Conservation (phyloP, 2,113 vertebrate species). For the human (Homo sapiens) region DNA sequence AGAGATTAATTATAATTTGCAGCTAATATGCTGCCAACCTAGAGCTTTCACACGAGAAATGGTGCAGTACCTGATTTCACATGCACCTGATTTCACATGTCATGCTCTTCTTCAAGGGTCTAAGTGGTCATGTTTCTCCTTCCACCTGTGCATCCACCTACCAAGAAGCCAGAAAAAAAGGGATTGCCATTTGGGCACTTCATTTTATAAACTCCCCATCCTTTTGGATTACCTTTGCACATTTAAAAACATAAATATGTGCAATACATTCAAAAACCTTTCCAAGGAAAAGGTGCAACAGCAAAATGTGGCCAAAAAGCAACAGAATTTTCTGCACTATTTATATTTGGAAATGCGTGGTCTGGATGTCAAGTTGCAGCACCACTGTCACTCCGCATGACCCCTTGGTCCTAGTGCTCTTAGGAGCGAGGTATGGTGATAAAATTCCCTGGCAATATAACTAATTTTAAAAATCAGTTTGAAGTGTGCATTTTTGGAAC, state of each 20-base stretch:
- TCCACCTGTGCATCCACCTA: background rate
- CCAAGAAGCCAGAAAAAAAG: background rate
- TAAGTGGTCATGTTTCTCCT: too few species aligned
- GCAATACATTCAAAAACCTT: background rate
- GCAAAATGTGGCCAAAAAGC: background rate
- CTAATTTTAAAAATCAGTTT: background rate
- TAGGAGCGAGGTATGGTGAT: background rate
- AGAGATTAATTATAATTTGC: background rate
- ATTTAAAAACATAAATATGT: too few species aligned
- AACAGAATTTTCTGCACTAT: background rate
- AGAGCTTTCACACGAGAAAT: background rate
- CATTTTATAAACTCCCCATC: background rate
- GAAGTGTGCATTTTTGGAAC: background rate
- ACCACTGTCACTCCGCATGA: background rate
- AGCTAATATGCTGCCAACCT: background rate
- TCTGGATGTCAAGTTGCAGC: background rate
- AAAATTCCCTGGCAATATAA: background rate
- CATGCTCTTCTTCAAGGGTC: background rate
- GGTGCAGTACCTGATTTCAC: background rate
- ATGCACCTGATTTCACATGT: background rate
- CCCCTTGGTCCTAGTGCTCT: too few species aligned
- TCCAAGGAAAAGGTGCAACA: background rate
- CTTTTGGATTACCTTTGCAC: background rate
- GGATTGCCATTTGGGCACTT: background rate
- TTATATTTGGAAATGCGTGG: background rate